phyloP scores from a whole-genome alignment of 1,140 invertebrate genomes.

The Temnothorax longispinosus region DNA sequence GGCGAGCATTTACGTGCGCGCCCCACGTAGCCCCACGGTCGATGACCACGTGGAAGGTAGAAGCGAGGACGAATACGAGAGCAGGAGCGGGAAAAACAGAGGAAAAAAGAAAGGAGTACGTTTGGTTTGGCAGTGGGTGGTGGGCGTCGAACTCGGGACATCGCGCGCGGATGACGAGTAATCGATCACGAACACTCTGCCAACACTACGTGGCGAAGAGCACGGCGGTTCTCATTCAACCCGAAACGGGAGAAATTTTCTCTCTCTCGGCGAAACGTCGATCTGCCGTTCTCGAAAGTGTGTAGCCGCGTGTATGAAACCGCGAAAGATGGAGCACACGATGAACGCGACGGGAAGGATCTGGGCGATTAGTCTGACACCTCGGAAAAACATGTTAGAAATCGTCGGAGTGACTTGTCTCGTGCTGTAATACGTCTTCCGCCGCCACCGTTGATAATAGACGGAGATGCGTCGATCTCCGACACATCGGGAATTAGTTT shows the following conservation, averaged over 20 bases:
- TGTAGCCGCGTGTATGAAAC: neutral
- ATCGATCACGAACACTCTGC: conserved; percentile 84
- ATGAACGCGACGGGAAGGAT: neutral
- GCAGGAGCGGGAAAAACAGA: conserved; percentile 23
- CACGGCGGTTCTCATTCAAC: conserved; percentile 76
- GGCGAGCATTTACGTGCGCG: conserved; percentile 39
- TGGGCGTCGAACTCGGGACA: conserved; percentile 79
- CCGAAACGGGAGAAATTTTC: neutral
- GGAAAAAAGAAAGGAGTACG: conserved; percentile 75
- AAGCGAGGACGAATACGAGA: conserved; percentile 28
- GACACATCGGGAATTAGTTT: conserved; percentile 38
- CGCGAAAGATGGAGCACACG: neutral
- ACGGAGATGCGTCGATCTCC: neutral
- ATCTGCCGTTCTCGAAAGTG: neutral
- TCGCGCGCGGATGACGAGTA: conserved; percentile 82
- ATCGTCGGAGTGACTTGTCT: neutral
- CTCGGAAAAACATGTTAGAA: neutral
- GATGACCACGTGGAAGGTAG: conserved; percentile 55
- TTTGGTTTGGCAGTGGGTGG: conserved; percentile 78
- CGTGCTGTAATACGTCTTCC: neutral
- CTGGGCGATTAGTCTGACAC: neutral
- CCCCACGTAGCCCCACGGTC: conserved; percentile 61
- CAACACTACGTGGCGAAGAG: conserved; percentile 78
- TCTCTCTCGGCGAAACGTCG: neutral
- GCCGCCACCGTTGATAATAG: conserved; percentile 19